Evolutionary conservation across 2,113 vertebrate species (phyloP), one percentile per base, ranked within the genome.

Genomic region (Mus spicilegus): DNA sequence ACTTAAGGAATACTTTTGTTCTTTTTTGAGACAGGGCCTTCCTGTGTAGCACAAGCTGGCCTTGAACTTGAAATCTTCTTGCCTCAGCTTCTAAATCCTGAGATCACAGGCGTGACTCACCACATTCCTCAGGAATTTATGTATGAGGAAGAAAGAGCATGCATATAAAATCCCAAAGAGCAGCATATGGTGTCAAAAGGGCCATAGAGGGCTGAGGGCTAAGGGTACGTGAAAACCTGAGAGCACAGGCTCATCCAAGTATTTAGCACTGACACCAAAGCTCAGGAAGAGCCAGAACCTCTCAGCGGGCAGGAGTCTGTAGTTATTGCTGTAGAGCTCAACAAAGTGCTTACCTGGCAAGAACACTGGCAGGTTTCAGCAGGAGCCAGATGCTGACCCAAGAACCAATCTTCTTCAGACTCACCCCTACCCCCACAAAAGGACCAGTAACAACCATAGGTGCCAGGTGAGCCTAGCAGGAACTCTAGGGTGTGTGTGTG

Each of bases 81-180:
- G 75, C 75, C 46, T 90, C 14, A 65, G 75, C 42, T 78, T 61
- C 39, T 24, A 80, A 80, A n/a, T 39, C 24, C 54, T 80, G 42
- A 63, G 33, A 67, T 67, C 65, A 54, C 10, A 78, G 30, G 17
- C 5, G 11, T 65, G 61, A 49, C 4, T 46, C 76, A 69, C 46
- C 22, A 80, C 2, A 49, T 16, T 36, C 61, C 65, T 51, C 33
- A 91, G 33, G 72, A 89, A 89, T 72, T 94, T 85, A 88, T 49
- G 49, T 75, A 90, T 94, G 61, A 46, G 91, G 63, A 87, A 87
- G 63, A 95, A 87, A 96, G 49, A 58, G 51, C 39, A 78, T 51
- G 77, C 58, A 75, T 7, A 46, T 77, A 89, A 92, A 97, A 91
- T 28, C 88, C 70, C 95, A 76, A 96, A 94, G 0, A 93, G 70